Percentiles rank a stretch among this genome's conserved stretches.
Conservation (phyloP, 2,113 vertebrate genomes). For the Heptranchias perlo region DNA sequence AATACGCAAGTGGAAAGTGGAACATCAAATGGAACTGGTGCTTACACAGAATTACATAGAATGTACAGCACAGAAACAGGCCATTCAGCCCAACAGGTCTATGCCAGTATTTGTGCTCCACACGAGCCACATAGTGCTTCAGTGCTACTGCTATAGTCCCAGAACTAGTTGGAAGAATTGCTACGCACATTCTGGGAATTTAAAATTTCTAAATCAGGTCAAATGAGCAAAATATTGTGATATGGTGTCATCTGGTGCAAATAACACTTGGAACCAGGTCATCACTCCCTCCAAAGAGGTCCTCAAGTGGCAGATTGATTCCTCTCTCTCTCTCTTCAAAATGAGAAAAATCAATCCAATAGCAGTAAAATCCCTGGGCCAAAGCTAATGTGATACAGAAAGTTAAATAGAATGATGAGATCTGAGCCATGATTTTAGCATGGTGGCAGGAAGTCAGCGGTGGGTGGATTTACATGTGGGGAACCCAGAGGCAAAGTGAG, state of each 20-base stretch:
- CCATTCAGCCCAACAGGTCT: too few relatives aligned
- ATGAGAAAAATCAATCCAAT: not conserved
- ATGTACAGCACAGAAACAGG: too few relatives aligned
- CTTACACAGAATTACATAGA: too few relatives aligned
- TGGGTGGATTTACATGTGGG: too few relatives aligned
- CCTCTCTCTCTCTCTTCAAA: not conserved
- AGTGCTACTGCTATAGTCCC: not conserved
- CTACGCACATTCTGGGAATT: not conserved
- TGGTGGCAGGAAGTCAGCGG: too few relatives aligned
- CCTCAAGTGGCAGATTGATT: not conserved
- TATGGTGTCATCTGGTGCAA: not conserved
- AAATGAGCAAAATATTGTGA: not conserved
- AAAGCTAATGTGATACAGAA: not conserved
- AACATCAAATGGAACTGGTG: not conserved
- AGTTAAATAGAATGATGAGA: not conserved
- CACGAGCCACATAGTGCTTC: not conserved
- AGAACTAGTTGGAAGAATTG: not conserved
- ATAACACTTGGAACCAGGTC: not conserved
- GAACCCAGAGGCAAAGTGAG: too few relatives aligned
- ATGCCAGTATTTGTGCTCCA: too few relatives aligned
- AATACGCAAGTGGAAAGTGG: not conserved
- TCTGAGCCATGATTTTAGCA: too few relatives aligned
- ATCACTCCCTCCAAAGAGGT: not conserved
- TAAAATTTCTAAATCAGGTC: not conserved
- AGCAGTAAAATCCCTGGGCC: not conserved